Percentiles rank a stretch among this genome's conserved stretches.
phyloP scores from a whole-genome alignment of 2,797 vertebrate species.

The Artibeus lituratus region DNA sequence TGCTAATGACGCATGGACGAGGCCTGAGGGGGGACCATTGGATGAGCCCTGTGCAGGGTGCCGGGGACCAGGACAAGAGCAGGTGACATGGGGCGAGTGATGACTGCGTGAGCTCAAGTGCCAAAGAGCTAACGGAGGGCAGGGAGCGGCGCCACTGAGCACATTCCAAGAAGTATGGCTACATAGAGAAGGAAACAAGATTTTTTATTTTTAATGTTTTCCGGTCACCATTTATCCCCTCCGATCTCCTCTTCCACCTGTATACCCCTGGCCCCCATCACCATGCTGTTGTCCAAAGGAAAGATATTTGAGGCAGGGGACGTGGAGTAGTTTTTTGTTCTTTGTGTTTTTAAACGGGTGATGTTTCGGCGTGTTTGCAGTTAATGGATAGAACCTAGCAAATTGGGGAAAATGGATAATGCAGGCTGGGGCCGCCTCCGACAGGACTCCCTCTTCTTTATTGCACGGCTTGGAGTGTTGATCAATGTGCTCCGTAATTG shows the following conservation, averaged over 20 bases:
- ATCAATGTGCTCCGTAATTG: slow-evolving; percentile 65
- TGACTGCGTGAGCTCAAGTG: neutral
- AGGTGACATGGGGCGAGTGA: neutral
- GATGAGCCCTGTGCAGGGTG: neutral
- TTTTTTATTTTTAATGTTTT: too few relatives aligned
- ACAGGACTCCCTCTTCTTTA: neutral
- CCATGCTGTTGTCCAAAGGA: neutral
- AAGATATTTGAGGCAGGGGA: neutral
- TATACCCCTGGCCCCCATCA: neutral
- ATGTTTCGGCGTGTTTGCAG: neutral
- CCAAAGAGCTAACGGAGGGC: neutral
- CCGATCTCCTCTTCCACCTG: neutral
- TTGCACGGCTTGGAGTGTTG: slow-evolving; percentile 27
- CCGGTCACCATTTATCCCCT: too few relatives aligned
- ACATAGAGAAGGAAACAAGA: neutral
- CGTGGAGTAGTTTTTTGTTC: neutral
- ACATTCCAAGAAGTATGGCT: neutral
- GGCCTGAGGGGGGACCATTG: neutral
- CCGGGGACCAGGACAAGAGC: neutral
- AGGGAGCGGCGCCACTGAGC: neutral
- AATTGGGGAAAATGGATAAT: neutral
- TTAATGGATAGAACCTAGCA: neutral
- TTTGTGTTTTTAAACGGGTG: neutral
- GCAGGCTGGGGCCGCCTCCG: neutral
- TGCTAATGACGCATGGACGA: fast-evolving